phyloP scores from a whole-genome alignment of 2,888 invertebrate species.

The Cosmorhoe ocellata region DNA sequence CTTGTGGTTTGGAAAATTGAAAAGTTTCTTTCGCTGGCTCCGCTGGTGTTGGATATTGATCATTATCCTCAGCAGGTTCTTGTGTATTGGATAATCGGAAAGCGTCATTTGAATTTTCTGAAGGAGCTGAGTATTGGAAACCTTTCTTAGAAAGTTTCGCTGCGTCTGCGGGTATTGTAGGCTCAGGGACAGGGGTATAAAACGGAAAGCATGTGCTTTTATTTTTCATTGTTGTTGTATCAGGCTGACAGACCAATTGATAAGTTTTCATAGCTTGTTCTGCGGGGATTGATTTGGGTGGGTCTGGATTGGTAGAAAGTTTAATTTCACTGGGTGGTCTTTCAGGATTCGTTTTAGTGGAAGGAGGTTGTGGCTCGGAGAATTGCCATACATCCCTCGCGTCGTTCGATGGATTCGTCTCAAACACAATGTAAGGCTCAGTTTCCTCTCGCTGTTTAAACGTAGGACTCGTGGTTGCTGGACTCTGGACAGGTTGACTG shows the following conservation, averaged over 20 bases:
- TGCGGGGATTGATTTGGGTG: not conserved
- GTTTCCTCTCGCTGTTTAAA: not conserved
- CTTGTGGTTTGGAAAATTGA: not conserved
- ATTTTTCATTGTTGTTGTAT: not conserved
- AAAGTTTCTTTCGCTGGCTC: constrained; percentile 1
- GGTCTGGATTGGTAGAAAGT: not conserved
- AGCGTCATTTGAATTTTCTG: no score
- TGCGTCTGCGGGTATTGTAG: not conserved
- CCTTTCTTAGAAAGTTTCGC: not conserved
- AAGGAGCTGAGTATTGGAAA: not conserved
- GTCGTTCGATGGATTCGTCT: not conserved
- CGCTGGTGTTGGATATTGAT: not conserved
- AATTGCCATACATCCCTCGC: not conserved
- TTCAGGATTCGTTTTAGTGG: not conserved
- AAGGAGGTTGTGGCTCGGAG: not conserved
- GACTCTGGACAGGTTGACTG: not conserved
- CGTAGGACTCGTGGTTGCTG: not conserved
- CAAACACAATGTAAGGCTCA: constrained; percentile 5
- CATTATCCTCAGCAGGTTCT: not conserved
- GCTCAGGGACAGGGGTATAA: not conserved
- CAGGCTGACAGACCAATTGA: not conserved
- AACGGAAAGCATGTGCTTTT: not conserved
- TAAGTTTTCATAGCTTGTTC: not conserved
- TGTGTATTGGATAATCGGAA: no score
- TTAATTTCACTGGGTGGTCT: not conserved